These are phyloP conservation scores for Gavia stellata DNA, from an alignment of 2,113 vertebrate genomes.

Conservation along the genomic window DNA sequence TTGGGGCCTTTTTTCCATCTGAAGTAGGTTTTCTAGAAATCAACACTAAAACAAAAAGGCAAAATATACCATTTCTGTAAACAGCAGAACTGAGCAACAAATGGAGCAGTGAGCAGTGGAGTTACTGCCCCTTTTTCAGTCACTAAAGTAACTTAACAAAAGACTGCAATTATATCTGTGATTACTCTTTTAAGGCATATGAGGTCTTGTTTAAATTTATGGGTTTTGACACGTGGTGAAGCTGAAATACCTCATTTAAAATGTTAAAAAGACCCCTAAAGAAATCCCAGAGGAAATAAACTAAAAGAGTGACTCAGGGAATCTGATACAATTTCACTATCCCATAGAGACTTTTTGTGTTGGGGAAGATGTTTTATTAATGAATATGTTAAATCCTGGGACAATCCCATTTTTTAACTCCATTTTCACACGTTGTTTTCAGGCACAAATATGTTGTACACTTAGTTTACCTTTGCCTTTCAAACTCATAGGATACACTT, in stretches of 20 bases:
- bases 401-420: neutral
- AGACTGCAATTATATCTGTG: neutral
- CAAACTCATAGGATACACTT: neutral
- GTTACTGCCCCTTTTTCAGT: neutral
- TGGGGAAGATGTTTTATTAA: neutral
- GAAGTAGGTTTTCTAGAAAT: neutral
- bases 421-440: neutral
- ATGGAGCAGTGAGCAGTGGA: neutral
- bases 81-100: neutral
- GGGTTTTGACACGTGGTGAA: neutral
- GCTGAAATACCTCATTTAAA: neutral
- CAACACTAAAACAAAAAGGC: neutral
- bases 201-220: neutral
- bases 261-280: neutral
- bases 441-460: neutral
- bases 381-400: neutral
- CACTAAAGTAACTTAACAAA: neutral
- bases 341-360: neutral
- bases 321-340: neutral
- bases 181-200: neutral
- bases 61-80: neutral
- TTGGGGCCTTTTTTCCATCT: neutral
- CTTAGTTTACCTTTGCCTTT: neutral
- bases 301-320: neutral
- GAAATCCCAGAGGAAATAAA: neutral